Conservation (phyloP, 2,888 invertebrate genomes). For the Drosophila neutralis region DNA sequence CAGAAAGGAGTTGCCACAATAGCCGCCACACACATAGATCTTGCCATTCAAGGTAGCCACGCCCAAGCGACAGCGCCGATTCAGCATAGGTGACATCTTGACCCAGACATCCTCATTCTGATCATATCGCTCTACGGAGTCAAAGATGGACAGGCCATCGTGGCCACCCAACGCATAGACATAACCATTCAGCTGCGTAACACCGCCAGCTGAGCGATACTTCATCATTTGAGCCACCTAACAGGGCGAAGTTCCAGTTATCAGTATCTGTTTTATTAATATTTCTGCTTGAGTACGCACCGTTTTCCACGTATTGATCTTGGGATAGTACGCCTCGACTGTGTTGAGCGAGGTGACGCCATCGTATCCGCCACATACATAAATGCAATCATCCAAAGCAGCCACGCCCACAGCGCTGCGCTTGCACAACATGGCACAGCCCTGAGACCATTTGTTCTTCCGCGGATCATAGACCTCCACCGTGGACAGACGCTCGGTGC, state of each 20-base stretch:
- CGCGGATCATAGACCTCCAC: slow-evolving; percentile 94
- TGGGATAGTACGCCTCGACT: slow-evolving; percentile 91
- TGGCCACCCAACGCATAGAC: slow-evolving; percentile 94
- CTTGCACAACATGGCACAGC: slow-evolving; percentile 92
- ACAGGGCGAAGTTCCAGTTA: neutral
- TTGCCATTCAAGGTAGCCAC: slow-evolving; percentile 92
- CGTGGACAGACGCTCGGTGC: slow-evolving; percentile 91
- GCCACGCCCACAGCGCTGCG: slow-evolving; percentile 92
- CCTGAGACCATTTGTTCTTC: slow-evolving; percentile 90
- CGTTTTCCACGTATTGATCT: slow-evolving; percentile 90
- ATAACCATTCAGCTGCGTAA: slow-evolving; percentile 88
- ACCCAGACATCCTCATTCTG: slow-evolving; percentile 90
- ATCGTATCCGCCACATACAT: slow-evolving; percentile 94
- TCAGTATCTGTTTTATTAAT: neutral
- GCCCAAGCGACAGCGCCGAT: slow-evolving; percentile 92
- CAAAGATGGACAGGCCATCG: slow-evolving; percentile 94
- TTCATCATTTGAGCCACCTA: slow-evolving; percentile 85
- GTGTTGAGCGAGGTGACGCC: slow-evolving; percentile 93
- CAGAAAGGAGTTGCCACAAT: slow-evolving; percentile 93
- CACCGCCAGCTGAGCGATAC: slow-evolving; percentile 89
- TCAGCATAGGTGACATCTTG: slow-evolving; percentile 91
- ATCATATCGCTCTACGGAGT: slow-evolving; percentile 93
- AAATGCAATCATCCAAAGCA: slow-evolving; percentile 91
- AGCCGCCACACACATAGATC: slow-evolving; percentile 93
- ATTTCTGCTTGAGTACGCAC: slow-evolving; percentile 83